phyloP scores from a whole-genome alignment of 2,888 invertebrate genomes.

The Acleris laterana region DNA sequence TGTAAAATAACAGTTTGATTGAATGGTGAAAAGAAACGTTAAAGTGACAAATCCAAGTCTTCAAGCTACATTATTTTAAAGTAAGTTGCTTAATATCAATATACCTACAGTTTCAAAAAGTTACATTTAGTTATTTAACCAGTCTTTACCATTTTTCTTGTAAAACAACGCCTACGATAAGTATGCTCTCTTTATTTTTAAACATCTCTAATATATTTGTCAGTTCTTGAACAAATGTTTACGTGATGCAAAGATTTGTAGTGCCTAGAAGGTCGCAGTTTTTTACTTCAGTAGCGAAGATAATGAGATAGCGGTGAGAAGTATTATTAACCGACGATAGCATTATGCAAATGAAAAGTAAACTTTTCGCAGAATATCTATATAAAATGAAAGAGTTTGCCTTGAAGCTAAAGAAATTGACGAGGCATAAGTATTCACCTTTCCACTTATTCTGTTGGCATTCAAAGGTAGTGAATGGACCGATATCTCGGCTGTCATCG shows the following conservation, averaged over 20 bases:
- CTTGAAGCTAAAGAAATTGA: conserved; percentile 17
- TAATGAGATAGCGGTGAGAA: conserved; percentile 6
- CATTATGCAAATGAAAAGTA: conserved; percentile 22
- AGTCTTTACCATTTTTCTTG: background rate
- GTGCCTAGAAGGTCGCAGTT: conserved; percentile 6
- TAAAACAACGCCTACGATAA: background rate
- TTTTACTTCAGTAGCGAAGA: conserved; percentile 11
- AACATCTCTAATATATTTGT: background rate
- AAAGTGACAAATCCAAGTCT: conserved; percentile 37
- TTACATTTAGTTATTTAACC: background rate
- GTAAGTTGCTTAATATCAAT: conserved; percentile 11
- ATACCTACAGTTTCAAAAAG: background rate
- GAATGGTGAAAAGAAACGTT: conserved; percentile 43
- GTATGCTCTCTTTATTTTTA: background rate
- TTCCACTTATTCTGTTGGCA: conserved; percentile 23
- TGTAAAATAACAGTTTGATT: conserved; percentile 47
- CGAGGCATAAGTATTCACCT: conserved; percentile 14
- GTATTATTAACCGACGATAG: conserved; percentile 11
- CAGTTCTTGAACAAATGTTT: conserved; percentile 4
- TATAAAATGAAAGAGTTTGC: background rate
- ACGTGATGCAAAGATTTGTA: background rate
- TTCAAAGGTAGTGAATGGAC: conserved; percentile 25
- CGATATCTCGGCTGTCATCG: conserved; percentile 28
- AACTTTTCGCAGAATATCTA: conserved; percentile 9
- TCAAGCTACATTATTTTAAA: conserved; percentile 9